A percentile compares a stretch with the other conserved stretches of the same genome.
These are phyloP conservation scores for Drosophila buzzatii DNA, from an alignment of 2,888 invertebrate species.

Conservation along the genomic window DNA sequence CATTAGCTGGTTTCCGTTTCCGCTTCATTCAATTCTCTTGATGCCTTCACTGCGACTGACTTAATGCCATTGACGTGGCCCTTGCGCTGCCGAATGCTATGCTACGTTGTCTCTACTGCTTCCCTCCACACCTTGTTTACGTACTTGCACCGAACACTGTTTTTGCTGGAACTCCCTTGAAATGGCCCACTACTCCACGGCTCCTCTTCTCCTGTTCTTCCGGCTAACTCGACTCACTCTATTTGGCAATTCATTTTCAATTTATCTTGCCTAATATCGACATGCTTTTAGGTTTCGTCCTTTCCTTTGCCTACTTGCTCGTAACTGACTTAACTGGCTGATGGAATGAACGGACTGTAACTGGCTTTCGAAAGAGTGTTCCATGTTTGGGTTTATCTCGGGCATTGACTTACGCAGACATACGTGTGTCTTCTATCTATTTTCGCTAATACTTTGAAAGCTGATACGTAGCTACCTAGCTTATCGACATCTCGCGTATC, in stretches of 20 bases:
- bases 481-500: constrained; percentile 58
- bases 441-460: constrained; percentile 22
- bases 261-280: constrained; percentile 82
- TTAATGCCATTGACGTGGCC: constrained; percentile 71
- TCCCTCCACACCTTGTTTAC: constrained; percentile 33
- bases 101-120: constrained; percentile 31
- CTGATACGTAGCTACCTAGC: constrained; percentile 45
- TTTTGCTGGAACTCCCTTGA: constrained; percentile 35
- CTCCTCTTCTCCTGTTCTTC: background rate
- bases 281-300: constrained; percentile 66
- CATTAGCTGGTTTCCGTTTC: constrained; percentile 80
- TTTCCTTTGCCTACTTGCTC: constrained; percentile 30
- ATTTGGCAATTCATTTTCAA: constrained; percentile 78
- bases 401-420: constrained; percentile 44
- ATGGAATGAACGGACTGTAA: constrained; percentile 41
- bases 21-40: constrained; percentile 74
- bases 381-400: constrained; percentile 16
- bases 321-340: constrained; percentile 60
- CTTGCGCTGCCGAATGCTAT: constrained; percentile 46
- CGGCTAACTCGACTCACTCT: constrained; percentile 32
- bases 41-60: constrained; percentile 63
- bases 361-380: constrained; percentile 40
- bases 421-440: constrained; percentile 7
- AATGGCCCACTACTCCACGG: background rate
- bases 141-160: constrained; percentile 50